These are phyloP conservation scores for Pimephales promelas DNA, from an alignment of 2,113 vertebrate genomes.

Conservation along the genomic window DNA sequence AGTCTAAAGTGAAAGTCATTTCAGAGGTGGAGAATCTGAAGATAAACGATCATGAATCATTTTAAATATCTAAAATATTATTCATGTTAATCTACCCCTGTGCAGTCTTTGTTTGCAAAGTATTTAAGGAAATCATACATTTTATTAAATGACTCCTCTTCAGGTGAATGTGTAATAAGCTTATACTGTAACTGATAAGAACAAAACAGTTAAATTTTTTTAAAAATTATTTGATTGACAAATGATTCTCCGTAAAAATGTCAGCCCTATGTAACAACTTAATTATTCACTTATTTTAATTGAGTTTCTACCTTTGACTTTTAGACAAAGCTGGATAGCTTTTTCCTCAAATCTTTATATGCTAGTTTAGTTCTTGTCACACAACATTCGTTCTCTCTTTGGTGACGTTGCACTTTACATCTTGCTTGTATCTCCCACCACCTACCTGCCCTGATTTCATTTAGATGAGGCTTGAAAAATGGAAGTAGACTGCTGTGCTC, in stretches of 20 bases:
- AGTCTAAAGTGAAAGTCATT: not conserved
- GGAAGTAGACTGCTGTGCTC: not conserved
- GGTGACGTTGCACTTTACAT: conserved; percentile 43
- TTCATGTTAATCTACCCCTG: not conserved
- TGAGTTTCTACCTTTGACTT: not conserved
- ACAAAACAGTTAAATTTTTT: not conserved
- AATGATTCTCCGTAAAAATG: not conserved
- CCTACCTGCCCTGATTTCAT: conserved; percentile 40
- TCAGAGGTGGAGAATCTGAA: not conserved
- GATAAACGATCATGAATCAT: not conserved
- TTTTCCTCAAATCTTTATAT: not conserved
- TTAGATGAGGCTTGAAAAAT: conserved; percentile 43
- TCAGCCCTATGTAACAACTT: not conserved
- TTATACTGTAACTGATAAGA: not conserved
- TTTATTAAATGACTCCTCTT: not conserved
- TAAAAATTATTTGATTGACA: not conserved
- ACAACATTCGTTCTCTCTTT: conserved; percentile 14
- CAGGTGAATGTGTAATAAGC: not conserved
- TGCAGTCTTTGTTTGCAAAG: not conserved
- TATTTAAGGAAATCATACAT: not conserved
- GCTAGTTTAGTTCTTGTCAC: not conserved
- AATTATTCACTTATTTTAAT: not conserved
- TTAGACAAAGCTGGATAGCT: not conserved
- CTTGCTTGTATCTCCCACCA: conserved; percentile 36
- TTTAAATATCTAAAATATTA: conserved; percentile 1